Conservation (phyloP, 1,140 invertebrate genomes). For the Listronotus oregonensis region DNA sequence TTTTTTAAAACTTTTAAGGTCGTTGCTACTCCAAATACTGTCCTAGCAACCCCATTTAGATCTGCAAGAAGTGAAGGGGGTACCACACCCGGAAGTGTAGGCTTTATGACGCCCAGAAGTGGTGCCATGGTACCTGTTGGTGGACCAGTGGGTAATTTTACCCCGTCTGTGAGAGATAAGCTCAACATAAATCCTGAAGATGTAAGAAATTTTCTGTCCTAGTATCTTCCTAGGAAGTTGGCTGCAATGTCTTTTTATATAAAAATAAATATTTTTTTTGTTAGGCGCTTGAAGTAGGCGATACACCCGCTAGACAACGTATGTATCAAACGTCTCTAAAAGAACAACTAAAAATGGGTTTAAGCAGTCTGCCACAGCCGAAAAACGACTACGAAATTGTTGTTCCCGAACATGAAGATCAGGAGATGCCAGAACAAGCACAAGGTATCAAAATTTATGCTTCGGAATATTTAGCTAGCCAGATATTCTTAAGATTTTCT, state of each 20-base stretch:
- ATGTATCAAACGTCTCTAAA: conserved; percentile 69
- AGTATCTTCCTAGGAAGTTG: neutral
- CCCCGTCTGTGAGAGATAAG: conserved; percentile 86
- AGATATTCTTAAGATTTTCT: no score
- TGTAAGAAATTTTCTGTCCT: conserved; percentile 30
- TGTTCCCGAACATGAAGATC: conserved; percentile 83
- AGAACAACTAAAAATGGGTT: conserved; percentile 74
- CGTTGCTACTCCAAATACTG: conserved; percentile 91
- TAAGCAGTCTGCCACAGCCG: conserved; percentile 84
- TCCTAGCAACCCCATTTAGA: conserved; percentile 91
- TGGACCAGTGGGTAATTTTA: conserved; percentile 30
- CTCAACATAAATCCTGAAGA: conserved; percentile 94
- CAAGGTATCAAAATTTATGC: conserved; percentile 45
- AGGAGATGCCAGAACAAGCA: conserved; percentile 58
- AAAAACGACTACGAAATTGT: conserved; percentile 99
- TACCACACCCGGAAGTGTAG: conserved; percentile 58
- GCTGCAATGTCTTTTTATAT: neutral
- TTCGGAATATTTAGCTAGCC: no score
- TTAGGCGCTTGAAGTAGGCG: conserved; percentile 64
- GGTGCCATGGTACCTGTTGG: conserved; percentile 54
- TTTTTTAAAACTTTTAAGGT: conserved; percentile 39
- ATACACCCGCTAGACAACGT: conserved; percentile 67
- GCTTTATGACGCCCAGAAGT: conserved; percentile 60
- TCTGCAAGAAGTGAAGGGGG: conserved; percentile 58
- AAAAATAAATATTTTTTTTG: neutral